phyloP scores from a whole-genome alignment of 2,113 vertebrate genomes.

The Laticauda colubrina region DNA sequence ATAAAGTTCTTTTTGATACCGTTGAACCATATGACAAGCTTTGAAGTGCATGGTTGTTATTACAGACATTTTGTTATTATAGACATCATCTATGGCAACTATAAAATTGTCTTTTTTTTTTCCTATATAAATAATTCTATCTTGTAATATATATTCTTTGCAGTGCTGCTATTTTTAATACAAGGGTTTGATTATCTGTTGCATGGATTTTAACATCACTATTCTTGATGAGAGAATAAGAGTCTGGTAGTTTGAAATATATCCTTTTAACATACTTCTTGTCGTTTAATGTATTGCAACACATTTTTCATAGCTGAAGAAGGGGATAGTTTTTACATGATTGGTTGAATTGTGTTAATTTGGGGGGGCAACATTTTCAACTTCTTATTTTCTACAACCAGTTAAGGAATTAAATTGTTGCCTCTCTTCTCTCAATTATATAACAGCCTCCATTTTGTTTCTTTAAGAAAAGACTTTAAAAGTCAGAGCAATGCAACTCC shows the following conservation, averaged over 20 bases:
- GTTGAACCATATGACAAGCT: background rate
- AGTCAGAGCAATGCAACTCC: background rate
- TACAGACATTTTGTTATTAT: background rate
- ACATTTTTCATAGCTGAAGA: background rate
- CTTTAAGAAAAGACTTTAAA: background rate
- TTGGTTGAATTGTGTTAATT: background rate
- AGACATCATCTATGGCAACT: background rate
- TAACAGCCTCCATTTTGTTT: background rate
- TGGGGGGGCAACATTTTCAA: background rate
- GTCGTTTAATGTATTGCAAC: background rate
- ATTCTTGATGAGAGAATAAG: background rate
- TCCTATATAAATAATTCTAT: background rate
- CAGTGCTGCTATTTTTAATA: background rate
- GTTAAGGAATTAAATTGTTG: background rate
- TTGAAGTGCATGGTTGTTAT: background rate
- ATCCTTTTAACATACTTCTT: background rate
- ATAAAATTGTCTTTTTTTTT: background rate
- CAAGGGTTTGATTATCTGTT: background rate
- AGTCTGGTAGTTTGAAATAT: background rate
- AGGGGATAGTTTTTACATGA: background rate
- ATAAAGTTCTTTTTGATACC: slow-evolving; percentile 5
- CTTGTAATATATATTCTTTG: background rate
- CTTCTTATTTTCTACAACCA: background rate
- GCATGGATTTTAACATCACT: background rate
- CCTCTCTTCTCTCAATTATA: background rate